Conservation (phyloP, 2,797 vertebrate species). For the Notolepis coatsorum region DNA sequence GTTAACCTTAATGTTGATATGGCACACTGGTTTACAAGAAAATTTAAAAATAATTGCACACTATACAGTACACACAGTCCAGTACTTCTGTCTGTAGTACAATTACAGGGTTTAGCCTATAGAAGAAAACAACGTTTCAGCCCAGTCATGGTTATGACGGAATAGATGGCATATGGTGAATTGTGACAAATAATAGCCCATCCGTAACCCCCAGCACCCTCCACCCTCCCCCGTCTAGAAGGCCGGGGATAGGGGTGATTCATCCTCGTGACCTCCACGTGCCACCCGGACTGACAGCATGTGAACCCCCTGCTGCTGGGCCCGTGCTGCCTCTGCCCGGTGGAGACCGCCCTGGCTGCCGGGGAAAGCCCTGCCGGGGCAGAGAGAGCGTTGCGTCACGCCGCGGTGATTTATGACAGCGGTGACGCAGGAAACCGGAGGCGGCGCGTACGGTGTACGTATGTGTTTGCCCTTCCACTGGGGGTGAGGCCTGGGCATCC, state of each 20-base stretch:
- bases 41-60: too few relatives aligned
- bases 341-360: slow-evolving; percentile 18
- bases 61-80: too few relatives aligned
- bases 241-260: neutral
- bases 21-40: too few relatives aligned
- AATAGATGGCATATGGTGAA: neutral
- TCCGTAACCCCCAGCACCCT: neutral
- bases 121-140: too few relatives aligned
- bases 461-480: neutral
- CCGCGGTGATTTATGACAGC: slow-evolving; percentile 33
- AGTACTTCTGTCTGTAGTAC: too few relatives aligned
- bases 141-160: neutral
- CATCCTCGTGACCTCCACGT: neutral
- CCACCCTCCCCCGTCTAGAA: neutral
- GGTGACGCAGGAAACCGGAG: slow-evolving; percentile 35
- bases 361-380: slow-evolving; percentile 19
- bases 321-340: slow-evolving; percentile 10
- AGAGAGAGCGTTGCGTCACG: slow-evolving; percentile 30
- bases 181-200: neutral
- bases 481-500: neutral
- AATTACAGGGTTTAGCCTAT: too few relatives aligned
- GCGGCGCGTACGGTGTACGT: neutral
- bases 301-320: slow-evolving; percentile 1
- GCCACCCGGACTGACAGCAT: slow-evolving; percentile 6
- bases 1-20: too few relatives aligned